Base-by-base conservation (phyloP, 2,113 vertebrate species). In the Neoarius graeffei region DNA sequence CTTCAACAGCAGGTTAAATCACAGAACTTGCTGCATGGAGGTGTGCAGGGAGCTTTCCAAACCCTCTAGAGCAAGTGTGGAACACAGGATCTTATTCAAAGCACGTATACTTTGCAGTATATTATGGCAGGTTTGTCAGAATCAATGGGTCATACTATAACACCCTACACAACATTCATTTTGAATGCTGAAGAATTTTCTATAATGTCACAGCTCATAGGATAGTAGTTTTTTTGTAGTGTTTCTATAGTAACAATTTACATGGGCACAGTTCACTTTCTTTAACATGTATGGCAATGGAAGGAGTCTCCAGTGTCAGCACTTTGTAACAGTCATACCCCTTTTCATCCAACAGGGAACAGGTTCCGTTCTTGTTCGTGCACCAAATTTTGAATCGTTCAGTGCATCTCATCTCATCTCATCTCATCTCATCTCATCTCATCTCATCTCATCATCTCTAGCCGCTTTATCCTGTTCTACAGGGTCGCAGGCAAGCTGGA, bases 1-100 rank as follows among this genome's bases (percentile, higher is more conserved):
- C 77, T 57, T 57, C 77, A 57, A 54, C 52, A 80, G 77, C 79
- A 59, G 79, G 79, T 81, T 81, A 30, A 81, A 81, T 59, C 79
- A 59, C 17, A 30, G 54, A 81, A 30, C 50, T 14, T 52, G 48
- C 73, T 13, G 48, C 54, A 59, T 19, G 15, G 54, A 19, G 23
- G 20, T 79, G 50, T 14, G 0, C 74, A 11, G 19, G 19, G 5
- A 77, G 57, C 80, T 42, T 82, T 60, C 57, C 30, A 60, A 82
- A 30, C 7, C 15, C n/a, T 57, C 13, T 1, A 7, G 77, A 30
- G 77, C 27, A 82, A 42, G n/a, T 30, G 8, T 19, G n/a, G 79
- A 30, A 59, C 59, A 35, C n/a, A 80, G 52, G n/a, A 57, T 56
- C 52, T 15, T 56, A 80, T n/a, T 80, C 13, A 54, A 79, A 9